Evolutionary conservation across 2,888 invertebrate genomes (phyloP).

Genomic region (Spicauda simplicius): DNA sequence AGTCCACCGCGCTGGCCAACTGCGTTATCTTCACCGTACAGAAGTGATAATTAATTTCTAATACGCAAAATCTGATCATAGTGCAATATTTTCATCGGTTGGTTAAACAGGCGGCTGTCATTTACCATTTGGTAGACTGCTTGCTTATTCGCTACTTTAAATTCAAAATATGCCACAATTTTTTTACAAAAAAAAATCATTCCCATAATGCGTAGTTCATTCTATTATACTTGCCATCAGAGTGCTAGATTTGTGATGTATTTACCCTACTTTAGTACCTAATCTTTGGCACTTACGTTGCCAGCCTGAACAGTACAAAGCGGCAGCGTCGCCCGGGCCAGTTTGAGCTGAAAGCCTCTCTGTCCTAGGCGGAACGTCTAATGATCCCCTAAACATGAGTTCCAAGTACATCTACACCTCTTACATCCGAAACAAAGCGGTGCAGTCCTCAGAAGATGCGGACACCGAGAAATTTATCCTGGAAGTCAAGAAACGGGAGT

Average conservation of each 20-base stretch:
- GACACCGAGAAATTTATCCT: constrained; percentile 15
- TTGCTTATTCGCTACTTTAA: too few relatives aligned
- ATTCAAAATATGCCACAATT: too few relatives aligned
- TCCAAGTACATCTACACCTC: constrained; percentile 19
- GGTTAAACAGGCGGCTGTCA: too few relatives aligned
- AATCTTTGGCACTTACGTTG: background rate
- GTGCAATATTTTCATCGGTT: too few relatives aligned
- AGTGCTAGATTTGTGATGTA: background rate
- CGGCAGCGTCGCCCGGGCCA: background rate
- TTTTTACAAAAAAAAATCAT: too few relatives aligned
- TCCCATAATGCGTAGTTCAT: too few relatives aligned
- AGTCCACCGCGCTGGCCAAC: too few relatives aligned
- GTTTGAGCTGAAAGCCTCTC: background rate
- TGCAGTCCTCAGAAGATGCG: background rate
- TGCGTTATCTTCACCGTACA: too few relatives aligned
- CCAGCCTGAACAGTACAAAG: background rate
- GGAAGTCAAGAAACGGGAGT: constrained; percentile 19
- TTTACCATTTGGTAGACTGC: too few relatives aligned
- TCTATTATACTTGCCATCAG: too few relatives aligned
- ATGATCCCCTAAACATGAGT: background rate
- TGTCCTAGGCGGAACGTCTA: background rate
- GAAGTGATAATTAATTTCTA: too few relatives aligned
- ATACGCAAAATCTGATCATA: too few relatives aligned
- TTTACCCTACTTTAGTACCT: background rate
- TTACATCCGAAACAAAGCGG: background rate